Conservation (phyloP, 2,888 invertebrate genomes). For the Bruchidius siliquastri region DNA sequence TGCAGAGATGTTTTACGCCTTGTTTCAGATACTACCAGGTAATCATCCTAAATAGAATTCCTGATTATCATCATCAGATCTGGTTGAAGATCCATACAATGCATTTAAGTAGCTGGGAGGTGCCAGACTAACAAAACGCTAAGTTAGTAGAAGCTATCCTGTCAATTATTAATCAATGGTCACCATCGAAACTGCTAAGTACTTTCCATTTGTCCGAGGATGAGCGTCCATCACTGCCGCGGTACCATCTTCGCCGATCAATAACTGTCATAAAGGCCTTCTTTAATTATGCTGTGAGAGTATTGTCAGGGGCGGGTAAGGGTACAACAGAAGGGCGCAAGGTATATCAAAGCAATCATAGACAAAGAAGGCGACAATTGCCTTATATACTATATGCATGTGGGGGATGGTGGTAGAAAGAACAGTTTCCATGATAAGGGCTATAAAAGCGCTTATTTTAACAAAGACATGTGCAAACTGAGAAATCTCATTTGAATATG, state of each 20-base stretch:
- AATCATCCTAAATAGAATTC: background rate
- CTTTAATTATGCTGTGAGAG: constrained; percentile 28
- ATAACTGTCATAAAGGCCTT: constrained; percentile 32
- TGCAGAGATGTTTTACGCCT: background rate
- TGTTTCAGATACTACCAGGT: background rate
- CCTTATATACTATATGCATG: too few relatives aligned
- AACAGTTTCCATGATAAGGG: too few relatives aligned
- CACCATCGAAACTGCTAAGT: constrained; percentile 37
- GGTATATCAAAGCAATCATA: too few relatives aligned
- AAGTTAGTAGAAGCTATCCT: background rate
- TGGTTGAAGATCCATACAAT: background rate
- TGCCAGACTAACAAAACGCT: background rate
- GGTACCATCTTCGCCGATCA: constrained; percentile 34
- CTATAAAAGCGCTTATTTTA: too few relatives aligned
- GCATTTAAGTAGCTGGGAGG: background rate
- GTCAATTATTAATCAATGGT: constrained; percentile 10
- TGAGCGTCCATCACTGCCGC: constrained; percentile 28
- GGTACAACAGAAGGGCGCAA: background rate
- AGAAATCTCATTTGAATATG: too few relatives aligned
- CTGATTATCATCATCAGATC: background rate
- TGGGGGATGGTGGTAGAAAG: too few relatives aligned
- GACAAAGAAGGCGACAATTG: too few relatives aligned
- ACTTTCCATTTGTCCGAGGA: constrained; percentile 34
- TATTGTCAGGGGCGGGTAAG: background rate
- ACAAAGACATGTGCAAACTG: too few relatives aligned